A percentile compares a stretch with the other conserved stretches of the same genome.
These are phyloP conservation scores for Lochmaea capreae DNA, from an alignment of 2,888 invertebrate genomes.

Conservation along the genomic window DNA sequence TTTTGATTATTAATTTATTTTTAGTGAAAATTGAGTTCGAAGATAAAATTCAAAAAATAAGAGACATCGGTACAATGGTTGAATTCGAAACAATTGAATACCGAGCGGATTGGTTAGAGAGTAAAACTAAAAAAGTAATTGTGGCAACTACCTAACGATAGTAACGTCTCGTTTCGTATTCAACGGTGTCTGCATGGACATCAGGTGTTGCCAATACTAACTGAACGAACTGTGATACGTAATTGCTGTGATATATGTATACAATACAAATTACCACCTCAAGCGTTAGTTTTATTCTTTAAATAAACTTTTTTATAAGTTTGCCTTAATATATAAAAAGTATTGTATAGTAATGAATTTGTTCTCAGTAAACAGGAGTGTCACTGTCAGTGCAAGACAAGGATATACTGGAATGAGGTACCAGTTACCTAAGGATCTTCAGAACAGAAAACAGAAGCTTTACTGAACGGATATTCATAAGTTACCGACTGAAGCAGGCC, in stretches of 20 bases:
- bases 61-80: constrained; percentile 18
- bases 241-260: not conserved
- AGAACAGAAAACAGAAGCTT: too few relatives aligned
- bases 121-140: not conserved
- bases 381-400: too few relatives aligned
- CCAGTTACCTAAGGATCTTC: too few relatives aligned
- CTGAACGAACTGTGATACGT: not conserved
- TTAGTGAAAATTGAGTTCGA: constrained; percentile 14
- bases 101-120: constrained; percentile 5
- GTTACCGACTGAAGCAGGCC: too few relatives aligned
- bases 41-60: constrained; percentile 14
- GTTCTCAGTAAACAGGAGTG: too few relatives aligned
- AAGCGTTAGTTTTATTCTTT: not conserved
- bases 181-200: too few relatives aligned
- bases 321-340: too few relatives aligned
- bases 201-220: not conserved
- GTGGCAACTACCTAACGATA: not conserved
- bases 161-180: not conserved
- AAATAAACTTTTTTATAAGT: too few relatives aligned
- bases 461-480: too few relatives aligned
- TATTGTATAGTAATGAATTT: too few relatives aligned
- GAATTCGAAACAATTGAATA: constrained; percentile 26
- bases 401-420: too few relatives aligned
- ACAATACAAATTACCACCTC: not conserved
- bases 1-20: constrained; percentile 20